Evolutionary conservation across 2,888 invertebrate genomes (phyloP).

Genomic region (Caenorhabditis afra): DNA sequence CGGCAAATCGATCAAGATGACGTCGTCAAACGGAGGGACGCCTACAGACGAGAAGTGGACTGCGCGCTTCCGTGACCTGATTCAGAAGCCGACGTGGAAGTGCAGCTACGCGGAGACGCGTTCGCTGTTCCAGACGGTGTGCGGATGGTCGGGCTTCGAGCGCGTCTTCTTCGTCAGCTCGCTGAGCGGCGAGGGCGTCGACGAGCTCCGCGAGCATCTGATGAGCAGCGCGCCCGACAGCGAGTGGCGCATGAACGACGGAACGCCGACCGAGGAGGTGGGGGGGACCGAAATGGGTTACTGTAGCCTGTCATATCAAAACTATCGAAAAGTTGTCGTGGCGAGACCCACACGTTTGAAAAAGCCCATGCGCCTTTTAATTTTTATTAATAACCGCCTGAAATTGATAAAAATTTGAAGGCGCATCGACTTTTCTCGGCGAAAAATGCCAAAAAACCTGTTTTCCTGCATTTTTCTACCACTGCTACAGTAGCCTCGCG

Average conservation of each 20-base stretch:
- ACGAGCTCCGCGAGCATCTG: conserved; percentile 72
- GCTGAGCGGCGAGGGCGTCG: conserved; percentile 75
- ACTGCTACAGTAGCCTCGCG: too few relatives aligned
- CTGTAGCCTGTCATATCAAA: background rate
- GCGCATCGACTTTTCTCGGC: too few relatives aligned
- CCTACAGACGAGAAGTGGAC: conserved; percentile 72
- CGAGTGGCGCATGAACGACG: conserved; percentile 64
- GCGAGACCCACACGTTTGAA: too few relatives aligned
- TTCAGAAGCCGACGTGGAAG: conserved; percentile 74
- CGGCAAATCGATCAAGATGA: conserved; percentile 28
- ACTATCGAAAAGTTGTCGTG: background rate
- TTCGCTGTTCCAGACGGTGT: conserved; percentile 74
- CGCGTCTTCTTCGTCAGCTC: conserved; percentile 87
- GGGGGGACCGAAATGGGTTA: too few relatives aligned
- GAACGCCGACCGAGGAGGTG: conserved; percentile 49
- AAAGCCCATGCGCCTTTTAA: too few relatives aligned
- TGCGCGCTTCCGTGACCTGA: conserved; percentile 60
- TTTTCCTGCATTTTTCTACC: too few relatives aligned
- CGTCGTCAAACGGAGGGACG: background rate
- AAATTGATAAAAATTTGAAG: too few relatives aligned
- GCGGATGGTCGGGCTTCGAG: conserved; percentile 88
- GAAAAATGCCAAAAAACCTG: too few relatives aligned
- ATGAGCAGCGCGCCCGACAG: conserved; percentile 61
- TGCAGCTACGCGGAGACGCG: conserved; percentile 73
- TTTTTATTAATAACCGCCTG: too few relatives aligned